Percentiles rank a stretch among this genome's conserved stretches.
Evolutionary conservation across 2,888 invertebrate genomes (phyloP).

Genomic region (Dicranocentrus wangi): DNA sequence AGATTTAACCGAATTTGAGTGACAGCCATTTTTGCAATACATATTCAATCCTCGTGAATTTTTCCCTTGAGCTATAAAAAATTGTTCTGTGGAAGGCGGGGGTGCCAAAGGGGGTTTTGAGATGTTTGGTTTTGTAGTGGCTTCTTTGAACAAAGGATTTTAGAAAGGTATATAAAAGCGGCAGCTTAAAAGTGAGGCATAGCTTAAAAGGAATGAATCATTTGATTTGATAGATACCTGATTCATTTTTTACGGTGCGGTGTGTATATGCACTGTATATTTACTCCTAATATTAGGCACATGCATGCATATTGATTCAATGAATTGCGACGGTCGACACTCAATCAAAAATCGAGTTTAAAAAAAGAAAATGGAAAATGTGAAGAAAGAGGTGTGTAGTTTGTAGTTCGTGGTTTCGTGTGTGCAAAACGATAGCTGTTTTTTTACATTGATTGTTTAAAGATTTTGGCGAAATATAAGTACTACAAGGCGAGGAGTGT

Average conservation of each 20-base stretch:
- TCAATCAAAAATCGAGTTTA: not conserved
- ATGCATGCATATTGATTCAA: constrained; percentile 20
- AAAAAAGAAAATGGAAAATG: too few relatives aligned
- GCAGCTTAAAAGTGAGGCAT: not conserved
- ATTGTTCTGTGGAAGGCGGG: not conserved
- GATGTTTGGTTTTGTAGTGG: too few relatives aligned
- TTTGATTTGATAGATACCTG: not conserved
- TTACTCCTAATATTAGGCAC: too few relatives aligned
- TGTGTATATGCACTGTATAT: too few relatives aligned
- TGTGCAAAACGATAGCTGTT: not conserved
- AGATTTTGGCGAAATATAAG: not conserved
- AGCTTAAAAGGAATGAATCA: constrained; percentile 11
- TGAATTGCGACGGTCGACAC: not conserved
- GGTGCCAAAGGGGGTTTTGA: not conserved
- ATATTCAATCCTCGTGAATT: not conserved
- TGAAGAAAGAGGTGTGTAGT: too few relatives aligned
- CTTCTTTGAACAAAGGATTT: constrained; percentile 7
- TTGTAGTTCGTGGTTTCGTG: too few relatives aligned
- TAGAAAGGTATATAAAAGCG: constrained; percentile 8
- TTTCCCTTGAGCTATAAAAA: not conserved
- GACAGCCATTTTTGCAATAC: not conserved
- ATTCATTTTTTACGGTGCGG: not conserved
- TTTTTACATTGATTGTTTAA: too few relatives aligned
- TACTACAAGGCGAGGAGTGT: not conserved
- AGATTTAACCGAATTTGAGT: not conserved